These are phyloP conservation scores for Bibio marci DNA, from an alignment of 2,888 invertebrate species.

Conservation along the genomic window DNA sequence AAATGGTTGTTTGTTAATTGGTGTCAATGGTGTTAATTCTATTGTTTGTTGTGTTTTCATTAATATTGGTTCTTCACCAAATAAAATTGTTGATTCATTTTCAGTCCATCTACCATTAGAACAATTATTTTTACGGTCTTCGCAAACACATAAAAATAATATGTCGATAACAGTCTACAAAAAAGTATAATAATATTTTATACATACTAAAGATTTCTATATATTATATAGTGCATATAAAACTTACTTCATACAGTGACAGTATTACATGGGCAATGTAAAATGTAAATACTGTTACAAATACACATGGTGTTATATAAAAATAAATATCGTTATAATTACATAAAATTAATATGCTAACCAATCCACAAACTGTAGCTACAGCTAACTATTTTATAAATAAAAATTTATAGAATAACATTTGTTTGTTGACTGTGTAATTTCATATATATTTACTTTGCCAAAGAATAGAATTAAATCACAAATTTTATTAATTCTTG, in stretches of 20 bases:
- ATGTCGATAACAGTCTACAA: constrained; percentile 84
- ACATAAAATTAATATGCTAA: constrained; percentile 60
- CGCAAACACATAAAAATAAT: constrained; percentile 83
- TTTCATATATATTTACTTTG: constrained; percentile 27
- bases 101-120: constrained; percentile 46
- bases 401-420: background rate
- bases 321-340: constrained; percentile 58
- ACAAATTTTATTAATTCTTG: constrained; percentile 82
- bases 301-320: constrained; percentile 70
- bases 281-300: constrained; percentile 72
- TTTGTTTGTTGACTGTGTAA: constrained; percentile 19
- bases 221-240: background rate
- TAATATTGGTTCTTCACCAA: constrained; percentile 30
- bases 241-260: constrained; percentile 72
- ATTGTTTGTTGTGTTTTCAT: constrained; percentile 24
- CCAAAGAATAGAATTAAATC: constrained; percentile 86
- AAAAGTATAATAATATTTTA: background rate
- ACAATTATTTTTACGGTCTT: constrained; percentile 73
- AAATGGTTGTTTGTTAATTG: constrained; percentile 28
- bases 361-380: constrained; percentile 63
- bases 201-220: background rate
- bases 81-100: constrained; percentile 38
- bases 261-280: constrained; percentile 87
- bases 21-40: constrained; percentile 29
- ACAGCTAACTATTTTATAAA: constrained; percentile 31